Percentiles rank a stretch among this genome's conserved stretches.
Evolutionary conservation across 2,113 vertebrate species (phyloP).

Genomic region (Vombatus ursinus): DNA sequence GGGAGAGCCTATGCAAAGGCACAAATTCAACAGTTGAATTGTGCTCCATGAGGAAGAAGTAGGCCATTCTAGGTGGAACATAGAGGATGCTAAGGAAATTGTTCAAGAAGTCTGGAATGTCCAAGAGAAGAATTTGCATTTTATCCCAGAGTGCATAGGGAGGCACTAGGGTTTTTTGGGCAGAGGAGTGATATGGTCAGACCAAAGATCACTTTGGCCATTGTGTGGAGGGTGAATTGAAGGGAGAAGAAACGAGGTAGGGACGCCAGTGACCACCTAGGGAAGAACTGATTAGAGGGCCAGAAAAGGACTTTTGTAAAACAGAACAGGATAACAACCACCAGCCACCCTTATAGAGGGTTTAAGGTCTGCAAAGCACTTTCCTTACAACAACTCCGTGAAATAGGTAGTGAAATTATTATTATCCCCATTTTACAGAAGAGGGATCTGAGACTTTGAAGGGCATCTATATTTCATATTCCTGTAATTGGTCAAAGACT

Average conservation of each 20-base stretch:
- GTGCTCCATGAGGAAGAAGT: background rate
- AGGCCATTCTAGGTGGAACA: background rate
- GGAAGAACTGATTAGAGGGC: too few relatives aligned
- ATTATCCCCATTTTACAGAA: background rate
- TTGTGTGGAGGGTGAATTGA: background rate
- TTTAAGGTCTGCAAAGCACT: background rate
- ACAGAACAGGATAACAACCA: background rate
- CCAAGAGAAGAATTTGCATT: background rate
- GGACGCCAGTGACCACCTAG: background rate
- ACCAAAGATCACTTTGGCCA: background rate
- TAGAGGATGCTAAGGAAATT: background rate
- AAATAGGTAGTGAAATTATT: background rate
- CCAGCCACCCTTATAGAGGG: background rate
- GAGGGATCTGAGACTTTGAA: background rate
- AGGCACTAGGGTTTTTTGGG: background rate
- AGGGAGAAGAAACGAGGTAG: background rate
- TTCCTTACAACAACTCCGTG: background rate
- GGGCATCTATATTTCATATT: background rate
- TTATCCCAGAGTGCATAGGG: background rate
- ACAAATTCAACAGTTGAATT: background rate
- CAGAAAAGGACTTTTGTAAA: background rate
- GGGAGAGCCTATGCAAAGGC: background rate
- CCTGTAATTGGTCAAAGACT: background rate
- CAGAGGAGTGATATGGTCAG: background rate
- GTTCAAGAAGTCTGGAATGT: background rate